Evolutionary conservation across 2,113 vertebrate genomes (phyloP), one percentile per base, ranked within the genome.

Genomic region (Microtus ochrogaster): DNA sequence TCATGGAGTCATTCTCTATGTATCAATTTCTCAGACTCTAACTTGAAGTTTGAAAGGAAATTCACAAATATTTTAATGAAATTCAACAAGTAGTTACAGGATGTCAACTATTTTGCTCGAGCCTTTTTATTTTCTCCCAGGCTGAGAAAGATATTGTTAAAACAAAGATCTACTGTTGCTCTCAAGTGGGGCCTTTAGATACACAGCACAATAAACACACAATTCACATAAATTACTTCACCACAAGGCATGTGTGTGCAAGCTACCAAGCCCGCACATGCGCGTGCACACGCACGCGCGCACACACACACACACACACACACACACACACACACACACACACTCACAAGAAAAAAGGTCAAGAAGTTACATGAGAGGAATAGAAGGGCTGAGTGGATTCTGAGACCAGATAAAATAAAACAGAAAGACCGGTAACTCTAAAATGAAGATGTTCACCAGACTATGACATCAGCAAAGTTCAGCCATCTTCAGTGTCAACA

Each of bases 31-130:
- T 47, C 63, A 78, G 41, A 66, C 28, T 41, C 33, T 47, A 7
- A 84, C 83, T 86, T 66, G n/a, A 91, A 92, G 90, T 74, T 73
- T 68, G 66, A 92, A 97, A 86, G 39, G 24, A 96, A 96, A 92
- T 2, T 47, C 65, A 76, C 3, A 58, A 22, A 52, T 73, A 52
- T 72, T 88, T 90, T 81, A 33, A 77, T 78, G 58, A 83, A 85
- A 49, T 63, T 61, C n/a, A 95, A 58, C 14, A 83, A 74, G 49
- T 58, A 89, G 63, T 85, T 94, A 93, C 30, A 72, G 24, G 52
- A 63, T 86, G 49, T 30, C 5, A 77, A 76, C 39, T 44, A 17
- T 44, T 76, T 89, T 95, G 78, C 86, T 74, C 9, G 92, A 28
- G 79, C 39, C 19, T 41, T 61, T 4, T n/a, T 19, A 14, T 78